Evolutionary conservation across 2,888 invertebrate genomes (phyloP).

Genomic region (Caenorhabditis zanzibari): DNA sequence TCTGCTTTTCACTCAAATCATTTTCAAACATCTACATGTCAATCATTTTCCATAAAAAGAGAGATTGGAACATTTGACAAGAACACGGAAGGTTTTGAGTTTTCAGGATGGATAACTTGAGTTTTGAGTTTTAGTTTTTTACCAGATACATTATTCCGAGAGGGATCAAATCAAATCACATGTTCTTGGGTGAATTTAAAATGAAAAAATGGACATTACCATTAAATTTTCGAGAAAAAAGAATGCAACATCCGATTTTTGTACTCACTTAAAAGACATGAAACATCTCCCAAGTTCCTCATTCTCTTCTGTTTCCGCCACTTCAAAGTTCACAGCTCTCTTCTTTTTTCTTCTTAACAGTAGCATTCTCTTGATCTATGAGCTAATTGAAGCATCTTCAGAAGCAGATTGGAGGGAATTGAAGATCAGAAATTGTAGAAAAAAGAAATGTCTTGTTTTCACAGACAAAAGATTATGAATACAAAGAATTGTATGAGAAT

Average conservation of each 20-base stretch:
- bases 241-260: constrained; percentile 23
- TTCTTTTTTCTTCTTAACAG: constrained; percentile 3
- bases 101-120: background rate
- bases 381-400: constrained; percentile 42
- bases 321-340: constrained; percentile 56
- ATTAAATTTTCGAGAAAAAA: constrained; percentile 1
- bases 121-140: constrained; percentile 23
- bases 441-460: constrained; percentile 3
- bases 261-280: constrained; percentile 12
- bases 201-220: background rate
- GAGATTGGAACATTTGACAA: constrained; percentile 56
- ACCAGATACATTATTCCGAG: no score
- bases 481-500: background rate
- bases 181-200: no score
- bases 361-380: constrained; percentile 46
- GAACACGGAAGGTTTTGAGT: constrained; percentile 12
- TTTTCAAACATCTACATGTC: constrained; percentile 42
- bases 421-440: constrained; percentile 3
- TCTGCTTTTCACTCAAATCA: constrained; percentile 43
- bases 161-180: background rate
- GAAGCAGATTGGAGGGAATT: background rate
- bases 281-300: constrained; percentile 45
- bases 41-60: constrained; percentile 36
- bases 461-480: background rate
- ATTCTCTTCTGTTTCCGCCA: constrained; percentile 38